A percentile compares a stretch with the other conserved stretches of the same genome.
phyloP scores from a whole-genome alignment of 2,888 invertebrate genomes.

The Cancer borealis region DNA sequence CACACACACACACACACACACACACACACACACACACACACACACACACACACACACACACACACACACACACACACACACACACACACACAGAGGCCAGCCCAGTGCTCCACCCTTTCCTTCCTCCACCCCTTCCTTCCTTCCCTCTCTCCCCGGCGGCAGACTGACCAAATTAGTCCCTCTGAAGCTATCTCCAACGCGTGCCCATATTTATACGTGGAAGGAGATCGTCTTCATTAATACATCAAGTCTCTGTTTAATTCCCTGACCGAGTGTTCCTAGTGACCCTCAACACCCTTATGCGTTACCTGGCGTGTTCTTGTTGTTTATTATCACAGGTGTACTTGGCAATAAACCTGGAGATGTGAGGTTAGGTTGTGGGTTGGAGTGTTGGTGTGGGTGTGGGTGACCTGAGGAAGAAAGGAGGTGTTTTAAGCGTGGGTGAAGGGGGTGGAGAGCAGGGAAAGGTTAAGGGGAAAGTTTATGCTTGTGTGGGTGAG shows the following conservation, averaged over 20 bases:
- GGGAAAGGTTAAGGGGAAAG: not conserved
- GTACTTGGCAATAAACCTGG: not conserved
- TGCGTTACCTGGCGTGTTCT: not conserved
- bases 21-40: not conserved
- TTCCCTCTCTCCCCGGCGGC: not conserved
- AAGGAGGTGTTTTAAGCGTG: not conserved
- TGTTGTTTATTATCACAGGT: not conserved
- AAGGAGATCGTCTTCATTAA: not conserved
- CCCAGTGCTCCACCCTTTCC: not conserved
- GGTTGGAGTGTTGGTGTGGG: conserved; percentile 24
- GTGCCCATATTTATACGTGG: not conserved
- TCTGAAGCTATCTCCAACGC: not conserved
- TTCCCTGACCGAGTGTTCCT: not conserved
- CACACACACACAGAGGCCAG: not conserved
- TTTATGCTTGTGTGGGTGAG: conserved; percentile 45
- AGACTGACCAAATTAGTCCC: conserved; percentile 26
- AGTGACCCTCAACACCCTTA: no score
- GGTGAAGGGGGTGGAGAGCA: not conserved
- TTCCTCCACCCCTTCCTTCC: not conserved
- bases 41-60: not conserved
- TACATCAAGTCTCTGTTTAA: not conserved
- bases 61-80: not conserved
- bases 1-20: not conserved
- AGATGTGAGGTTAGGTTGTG: not conserved
- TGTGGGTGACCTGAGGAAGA: not conserved